Conservation (phyloP, 1,140 invertebrate genomes). For the Drosophila albomicans region DNA sequence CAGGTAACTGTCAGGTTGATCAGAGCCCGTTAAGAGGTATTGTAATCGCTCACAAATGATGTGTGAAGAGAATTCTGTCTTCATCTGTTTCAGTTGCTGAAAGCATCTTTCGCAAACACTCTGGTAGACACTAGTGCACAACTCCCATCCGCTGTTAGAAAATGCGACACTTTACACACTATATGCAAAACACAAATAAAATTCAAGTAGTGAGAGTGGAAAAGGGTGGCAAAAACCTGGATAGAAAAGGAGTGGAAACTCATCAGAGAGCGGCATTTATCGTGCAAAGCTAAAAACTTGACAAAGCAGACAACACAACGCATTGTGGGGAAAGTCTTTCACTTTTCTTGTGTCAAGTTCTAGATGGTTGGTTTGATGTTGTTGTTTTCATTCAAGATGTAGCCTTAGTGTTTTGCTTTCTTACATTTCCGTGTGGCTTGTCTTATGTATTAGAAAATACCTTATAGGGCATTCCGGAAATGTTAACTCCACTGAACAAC, state of each 20-base stretch:
- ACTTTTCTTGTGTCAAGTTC: conserved; percentile 40
- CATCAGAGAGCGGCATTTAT: conserved; percentile 70
- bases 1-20: conserved; percentile 9
- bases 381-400: neutral
- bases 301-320: conserved; percentile 45
- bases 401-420: conserved; percentile 12
- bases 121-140: too few species aligned
- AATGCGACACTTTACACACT: neutral
- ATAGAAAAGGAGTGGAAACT: conserved; percentile 22
- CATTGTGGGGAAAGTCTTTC: conserved; percentile 51
- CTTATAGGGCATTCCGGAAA: neutral
- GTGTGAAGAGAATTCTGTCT: conserved; percentile 30
- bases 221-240: neutral
- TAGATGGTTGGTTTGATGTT: conserved; percentile 17
- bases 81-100: conserved; percentile 10
- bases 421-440: neutral
- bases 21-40: conserved; percentile 14
- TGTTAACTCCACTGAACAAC: too few species aligned
- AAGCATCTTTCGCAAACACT: conserved; percentile 22
- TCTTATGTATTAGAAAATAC: conserved; percentile 14
- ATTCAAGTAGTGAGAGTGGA: neutral
- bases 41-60: conserved; percentile 14
- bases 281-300: conserved; percentile 60
- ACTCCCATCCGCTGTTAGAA: neutral
- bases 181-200: conserved; percentile 27